These are phyloP conservation scores for Drosophila kokeensis DNA, from an alignment of 2,888 invertebrate species.

Conservation along the genomic window DNA sequence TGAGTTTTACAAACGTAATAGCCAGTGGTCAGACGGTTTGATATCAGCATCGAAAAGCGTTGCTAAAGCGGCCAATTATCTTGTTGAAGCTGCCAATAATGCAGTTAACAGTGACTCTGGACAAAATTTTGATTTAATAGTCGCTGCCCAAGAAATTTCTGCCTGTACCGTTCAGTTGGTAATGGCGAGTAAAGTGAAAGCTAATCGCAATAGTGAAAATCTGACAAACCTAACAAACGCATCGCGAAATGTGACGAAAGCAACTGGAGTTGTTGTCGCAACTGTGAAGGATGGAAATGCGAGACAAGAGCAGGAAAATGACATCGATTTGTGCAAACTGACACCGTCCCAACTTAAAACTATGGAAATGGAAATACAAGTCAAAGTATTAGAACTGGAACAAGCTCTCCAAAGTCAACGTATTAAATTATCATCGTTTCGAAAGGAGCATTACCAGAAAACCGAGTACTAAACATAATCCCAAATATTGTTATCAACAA, in stretches of 20 bases:
- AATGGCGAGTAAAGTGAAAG: conserved; percentile 98
- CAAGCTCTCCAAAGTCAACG: conserved; percentile 95
- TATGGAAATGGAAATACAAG: conserved; percentile 98
- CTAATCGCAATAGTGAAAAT: conserved; percentile 92
- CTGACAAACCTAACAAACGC: conserved; percentile 93
- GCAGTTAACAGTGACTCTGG: conserved; percentile 94
- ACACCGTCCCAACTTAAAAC: conserved; percentile 97
- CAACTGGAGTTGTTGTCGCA: conserved; percentile 96
- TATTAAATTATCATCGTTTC: conserved; percentile 92
- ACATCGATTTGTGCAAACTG: conserved; percentile 94
- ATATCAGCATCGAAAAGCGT: conserved; percentile 99
- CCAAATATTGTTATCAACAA: conserved; percentile 28
- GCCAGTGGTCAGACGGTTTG: conserved; percentile 99
- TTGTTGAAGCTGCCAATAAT: conserved; percentile 96
- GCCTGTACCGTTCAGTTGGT: conserved; percentile 98
- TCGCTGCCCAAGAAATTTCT: conserved; percentile 98
- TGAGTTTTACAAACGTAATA: conserved; percentile 99
- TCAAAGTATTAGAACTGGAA: conserved; percentile 96
- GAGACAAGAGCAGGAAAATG: conserved; percentile 94
- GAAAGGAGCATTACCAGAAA: conserved; percentile 93
- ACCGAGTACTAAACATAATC: conserved; percentile 71
- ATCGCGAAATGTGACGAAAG: conserved; percentile 94
- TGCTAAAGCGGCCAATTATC: conserved; percentile 96
- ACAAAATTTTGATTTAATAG: conserved; percentile 90
- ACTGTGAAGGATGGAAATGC: conserved; percentile 96